Evolutionary conservation across 2,113 vertebrate species (phyloP), one percentile per base, ranked within the genome.

Genomic region (Chrysemys picta): DNA sequence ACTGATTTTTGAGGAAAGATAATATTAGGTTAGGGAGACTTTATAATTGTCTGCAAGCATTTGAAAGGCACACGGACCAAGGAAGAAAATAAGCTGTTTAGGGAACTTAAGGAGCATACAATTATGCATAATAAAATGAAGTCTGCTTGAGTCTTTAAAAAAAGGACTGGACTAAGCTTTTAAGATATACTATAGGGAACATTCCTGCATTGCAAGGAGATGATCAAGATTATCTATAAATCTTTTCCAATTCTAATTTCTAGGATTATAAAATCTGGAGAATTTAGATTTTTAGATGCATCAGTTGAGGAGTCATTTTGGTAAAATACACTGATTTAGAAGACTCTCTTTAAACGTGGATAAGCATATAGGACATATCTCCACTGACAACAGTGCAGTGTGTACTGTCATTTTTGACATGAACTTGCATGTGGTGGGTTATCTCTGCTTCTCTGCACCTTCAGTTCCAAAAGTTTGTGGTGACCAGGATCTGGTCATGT

Each of bases 351-450:
- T 76, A 76, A 24, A 6, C 29, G 17, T 2, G 35, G 8, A 9
- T 0, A 9, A 25, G 6, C 1, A 50, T 52, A 85, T 57, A 42
- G 25, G 25, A 65, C 38, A 57, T 52, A 56, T 1, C 76, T 82
- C 53, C 83, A 27, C 79, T 24, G 59, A 79, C 6, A 89, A 75
- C 53, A 82, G 82, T 80, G 90, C 56, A 5, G 22, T 14, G n/a
- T 88, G 84, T 84, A 79, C 49, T 57, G 83, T 81, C 89, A 81
- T 50, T n/a, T 90, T 89, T 5, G 2, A 84, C 79, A n/a, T 1
- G 0, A 29, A 4, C 72, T 45, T n/a, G n/a, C 59, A 2, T 1
- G 25, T 2, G n/a, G 5, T 62, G 53, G 38, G 56, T 53, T 83
- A 57, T 2, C 53, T 59, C 57, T 19, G 27, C 24, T 86, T 45